Conservation (phyloP, 2,888 invertebrate species). For the Onthophagus sagittarius region DNA sequence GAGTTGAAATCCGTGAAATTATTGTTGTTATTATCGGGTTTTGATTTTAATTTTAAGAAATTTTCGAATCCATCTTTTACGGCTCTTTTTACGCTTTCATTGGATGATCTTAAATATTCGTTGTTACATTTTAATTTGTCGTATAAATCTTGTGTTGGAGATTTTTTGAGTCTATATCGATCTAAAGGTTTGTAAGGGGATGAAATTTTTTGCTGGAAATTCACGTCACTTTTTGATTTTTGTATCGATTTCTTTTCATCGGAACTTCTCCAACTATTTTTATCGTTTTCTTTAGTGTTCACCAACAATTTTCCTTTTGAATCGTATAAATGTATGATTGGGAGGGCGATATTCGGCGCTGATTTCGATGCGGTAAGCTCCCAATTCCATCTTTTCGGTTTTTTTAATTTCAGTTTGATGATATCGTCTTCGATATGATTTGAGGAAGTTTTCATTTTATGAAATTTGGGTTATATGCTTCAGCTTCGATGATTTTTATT, state of each 20-base stretch:
- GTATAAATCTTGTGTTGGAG: constrained; percentile 40
- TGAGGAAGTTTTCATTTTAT: background rate
- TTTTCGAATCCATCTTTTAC: constrained; percentile 41
- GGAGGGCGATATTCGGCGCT: constrained; percentile 57
- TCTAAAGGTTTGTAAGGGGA: constrained; percentile 8
- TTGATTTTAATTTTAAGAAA: constrained; percentile 31
- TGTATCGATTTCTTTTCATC: constrained; percentile 3
- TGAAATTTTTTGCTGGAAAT: background rate
- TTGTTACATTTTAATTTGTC: constrained; percentile 38
- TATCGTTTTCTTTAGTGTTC: constrained; percentile 57
- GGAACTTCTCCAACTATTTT: constrained; percentile 42
- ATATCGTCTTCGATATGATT: constrained; percentile 49
- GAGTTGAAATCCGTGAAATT: too few relatives aligned
- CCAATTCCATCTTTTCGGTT: constrained; percentile 61
- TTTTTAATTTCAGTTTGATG: constrained; percentile 59
- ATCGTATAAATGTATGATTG: constrained; percentile 61
- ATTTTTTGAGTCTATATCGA: constrained; percentile 24
- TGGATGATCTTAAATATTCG: constrained; percentile 23
- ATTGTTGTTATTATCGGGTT: constrained; percentile 4
- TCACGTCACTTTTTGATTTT: constrained; percentile 1
- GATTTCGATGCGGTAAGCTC: constrained; percentile 61
- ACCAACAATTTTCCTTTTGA: constrained; percentile 59
- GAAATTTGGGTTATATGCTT: background rate
- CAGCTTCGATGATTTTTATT: background rate
- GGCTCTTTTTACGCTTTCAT: constrained; percentile 37